These are phyloP conservation scores for Lagopus leucura DNA, from an alignment of 2,113 vertebrate species.

Conservation along the genomic window DNA sequence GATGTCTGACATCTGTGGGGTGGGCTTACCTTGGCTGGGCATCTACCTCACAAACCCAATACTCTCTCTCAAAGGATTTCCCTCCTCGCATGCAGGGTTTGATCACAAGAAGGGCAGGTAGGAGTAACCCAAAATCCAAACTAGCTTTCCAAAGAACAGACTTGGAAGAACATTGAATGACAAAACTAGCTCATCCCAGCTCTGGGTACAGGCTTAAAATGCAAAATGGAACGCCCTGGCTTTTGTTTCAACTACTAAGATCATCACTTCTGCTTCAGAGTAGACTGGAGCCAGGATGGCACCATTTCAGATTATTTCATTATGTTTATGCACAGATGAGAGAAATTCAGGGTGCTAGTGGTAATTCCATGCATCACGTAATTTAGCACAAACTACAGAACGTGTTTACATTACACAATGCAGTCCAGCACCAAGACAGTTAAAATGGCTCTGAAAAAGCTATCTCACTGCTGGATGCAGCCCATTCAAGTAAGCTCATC, in stretches of 20 bases:
- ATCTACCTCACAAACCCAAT: background rate
- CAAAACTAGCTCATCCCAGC: background rate
- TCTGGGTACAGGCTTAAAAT: background rate
- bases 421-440: background rate
- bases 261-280: background rate
- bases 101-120: background rate
- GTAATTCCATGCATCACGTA: fast-evolving
- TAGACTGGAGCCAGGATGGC: background rate
- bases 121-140: background rate
- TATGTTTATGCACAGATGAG: background rate
- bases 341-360: background rate
- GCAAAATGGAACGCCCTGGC: background rate
- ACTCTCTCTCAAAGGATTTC: background rate
- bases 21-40: background rate
- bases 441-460: background rate
- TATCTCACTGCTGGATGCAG: conserved; percentile 9
- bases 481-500: conserved; percentile 35
- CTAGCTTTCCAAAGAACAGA: background rate
- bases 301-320: background rate
- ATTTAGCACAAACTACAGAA: background rate
- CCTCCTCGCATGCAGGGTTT: background rate
- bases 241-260: background rate
- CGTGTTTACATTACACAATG: background rate
- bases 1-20: background rate
- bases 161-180: background rate